phyloP scores from a whole-genome alignment of 2,113 vertebrate genomes.

The Chaetura pelagica region DNA sequence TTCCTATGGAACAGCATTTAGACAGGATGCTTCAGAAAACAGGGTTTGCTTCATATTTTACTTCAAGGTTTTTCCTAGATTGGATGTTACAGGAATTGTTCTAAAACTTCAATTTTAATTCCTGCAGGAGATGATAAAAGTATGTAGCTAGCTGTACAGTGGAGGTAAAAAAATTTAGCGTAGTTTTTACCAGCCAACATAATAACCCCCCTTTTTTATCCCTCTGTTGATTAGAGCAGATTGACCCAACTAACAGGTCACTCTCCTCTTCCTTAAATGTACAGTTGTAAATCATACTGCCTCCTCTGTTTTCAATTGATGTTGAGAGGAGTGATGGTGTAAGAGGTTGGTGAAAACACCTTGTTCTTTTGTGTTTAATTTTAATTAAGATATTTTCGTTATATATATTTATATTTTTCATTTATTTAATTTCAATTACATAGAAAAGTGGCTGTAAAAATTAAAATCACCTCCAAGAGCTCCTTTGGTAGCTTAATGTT shows the following conservation, averaged over 20 bases:
- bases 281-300: not conserved
- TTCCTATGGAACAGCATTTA: not conserved
- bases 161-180: not conserved
- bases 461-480: not conserved
- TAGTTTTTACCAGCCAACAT: not conserved
- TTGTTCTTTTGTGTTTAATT: not conserved
- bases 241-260: not conserved
- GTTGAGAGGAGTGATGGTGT: not conserved
- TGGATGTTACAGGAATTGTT: not conserved
- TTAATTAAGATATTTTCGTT: not conserved
- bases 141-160: not conserved
- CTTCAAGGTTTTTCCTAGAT: not conserved
- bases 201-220: not conserved
- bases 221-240: not conserved
- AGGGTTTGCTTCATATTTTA: not conserved
- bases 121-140: not conserved
- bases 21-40: not conserved
- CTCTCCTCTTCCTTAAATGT: not conserved
- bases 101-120: not conserved
- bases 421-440: not conserved
- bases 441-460: not conserved
- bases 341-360: not conserved
- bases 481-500: not conserved
- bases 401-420: not conserved
- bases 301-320: not conserved